Evolutionary conservation across 2,797 vertebrate genomes (phyloP), one percentile per base, ranked within the genome.

Genomic region (Brachyrhaphis roseni): DNA sequence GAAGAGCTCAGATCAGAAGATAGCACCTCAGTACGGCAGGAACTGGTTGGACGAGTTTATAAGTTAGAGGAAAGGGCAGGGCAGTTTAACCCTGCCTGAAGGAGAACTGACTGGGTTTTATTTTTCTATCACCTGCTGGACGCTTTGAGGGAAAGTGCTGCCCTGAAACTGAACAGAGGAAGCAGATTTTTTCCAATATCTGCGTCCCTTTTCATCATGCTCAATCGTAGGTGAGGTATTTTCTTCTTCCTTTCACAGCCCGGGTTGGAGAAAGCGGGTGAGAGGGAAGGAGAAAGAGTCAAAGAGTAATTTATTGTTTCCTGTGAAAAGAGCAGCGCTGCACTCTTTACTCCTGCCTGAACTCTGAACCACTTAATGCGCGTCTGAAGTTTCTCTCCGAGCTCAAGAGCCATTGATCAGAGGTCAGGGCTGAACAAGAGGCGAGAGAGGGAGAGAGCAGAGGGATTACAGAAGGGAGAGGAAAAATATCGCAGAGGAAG

Each of bases 261-360:
- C 34, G 72, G 62, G 70, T 82, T 45, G 1, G 13, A 78, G 84
- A 83, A 79, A 74, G 85, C 79, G 78, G 88, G 89, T 83, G 66
- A 88, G 85, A 84, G 86, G 83, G 83, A 82, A 84, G 75, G 68
- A 89, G 88, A 86, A 79, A 83, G 87, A 90, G 91, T 90, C 89
- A 88, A 93, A 91, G 93, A 92, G 92, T 94, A 95, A 96, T 96
- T 96, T 95, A 96, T 95, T 93, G 95, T 95, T 96, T 96, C 94
- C 93, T 95, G 95, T 95, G 89, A 93, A 95, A 93, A 93, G 90
- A 92, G 86, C 83, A 84, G 82, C 86, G 91, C 94, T 93, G 91
- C 92, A 80, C 92, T 94, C 94, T 93, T 93, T 91, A 51, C 75
- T 81, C 84, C 78, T 80, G 90, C 84, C 78, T 95, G 93, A 95